phyloP scores from a whole-genome alignment of 2,797 vertebrate genomes.

The Hypotaenidia okinawae region DNA sequence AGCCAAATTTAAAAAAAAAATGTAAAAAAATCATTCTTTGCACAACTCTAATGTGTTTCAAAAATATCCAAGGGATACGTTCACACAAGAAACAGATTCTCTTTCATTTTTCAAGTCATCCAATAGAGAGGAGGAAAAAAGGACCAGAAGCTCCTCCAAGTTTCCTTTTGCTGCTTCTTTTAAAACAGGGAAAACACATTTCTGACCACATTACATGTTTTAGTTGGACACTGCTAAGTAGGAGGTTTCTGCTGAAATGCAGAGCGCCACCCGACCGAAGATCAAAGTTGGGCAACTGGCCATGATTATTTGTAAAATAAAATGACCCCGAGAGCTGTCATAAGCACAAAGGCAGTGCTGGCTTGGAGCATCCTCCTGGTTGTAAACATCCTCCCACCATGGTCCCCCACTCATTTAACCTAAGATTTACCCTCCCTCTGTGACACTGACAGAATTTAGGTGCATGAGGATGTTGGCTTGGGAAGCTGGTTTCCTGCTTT shows the following conservation, averaged over 20 bases:
- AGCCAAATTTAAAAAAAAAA: not conserved
- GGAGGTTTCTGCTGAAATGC: constrained; percentile 46
- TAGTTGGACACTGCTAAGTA: constrained; percentile 58
- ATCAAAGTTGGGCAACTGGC: constrained; percentile 31
- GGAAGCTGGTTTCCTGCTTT: not conserved
- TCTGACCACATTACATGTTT: constrained; percentile 75
- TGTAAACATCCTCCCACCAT: not conserved
- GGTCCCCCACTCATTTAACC: not conserved
- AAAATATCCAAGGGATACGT: constrained; percentile 40
- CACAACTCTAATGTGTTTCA: constrained; percentile 12
- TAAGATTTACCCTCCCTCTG: not conserved
- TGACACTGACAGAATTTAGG: not conserved
- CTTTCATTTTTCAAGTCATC: constrained; percentile 40
- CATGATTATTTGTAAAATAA: constrained; percentile 54
- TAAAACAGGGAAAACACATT: constrained; percentile 64
- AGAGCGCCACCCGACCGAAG: not conserved
- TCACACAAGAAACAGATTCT: constrained; percentile 47
- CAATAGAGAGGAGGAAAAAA: not conserved
- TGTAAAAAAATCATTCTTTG: not conserved
- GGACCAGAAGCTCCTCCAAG: constrained; percentile 64
- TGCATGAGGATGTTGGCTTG: not conserved
- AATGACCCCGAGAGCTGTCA: constrained; percentile 3
- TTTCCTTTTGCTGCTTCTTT: constrained; percentile 59
- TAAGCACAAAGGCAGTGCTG: not conserved
- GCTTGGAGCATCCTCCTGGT: not conserved